phyloP scores from a whole-genome alignment of 2,888 invertebrate genomes.

The Heliconius aoede region DNA sequence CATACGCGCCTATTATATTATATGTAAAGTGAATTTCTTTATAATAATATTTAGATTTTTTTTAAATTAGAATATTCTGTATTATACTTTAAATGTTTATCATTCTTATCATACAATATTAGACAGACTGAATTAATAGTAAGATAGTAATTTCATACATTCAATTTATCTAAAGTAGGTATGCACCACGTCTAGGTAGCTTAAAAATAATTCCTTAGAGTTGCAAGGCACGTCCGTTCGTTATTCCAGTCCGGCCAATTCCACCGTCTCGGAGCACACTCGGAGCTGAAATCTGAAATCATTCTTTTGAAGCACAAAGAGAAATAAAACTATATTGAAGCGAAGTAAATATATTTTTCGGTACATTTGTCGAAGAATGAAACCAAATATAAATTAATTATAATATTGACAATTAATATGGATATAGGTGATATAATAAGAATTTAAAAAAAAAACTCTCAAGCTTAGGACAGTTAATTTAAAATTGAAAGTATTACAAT shows the following conservation, averaged over 20 bases:
- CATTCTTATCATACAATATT: neutral
- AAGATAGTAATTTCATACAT: neutral
- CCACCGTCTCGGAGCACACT: conserved; percentile 62
- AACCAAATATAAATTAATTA: neutral
- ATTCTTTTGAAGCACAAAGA: conserved; percentile 52
- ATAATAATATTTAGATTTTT: neutral
- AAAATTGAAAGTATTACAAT: too few species aligned
- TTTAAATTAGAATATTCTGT: neutral
- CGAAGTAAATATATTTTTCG: conserved; percentile 30
- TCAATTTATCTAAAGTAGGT: conserved; percentile 27
- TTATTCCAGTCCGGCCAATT: conserved; percentile 75
- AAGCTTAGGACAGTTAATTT: too few species aligned
- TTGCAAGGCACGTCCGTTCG: conserved; percentile 75
- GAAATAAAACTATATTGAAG: conserved; percentile 53
- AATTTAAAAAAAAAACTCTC: too few species aligned
- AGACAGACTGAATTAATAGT: neutral
- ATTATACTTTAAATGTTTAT: too few species aligned
- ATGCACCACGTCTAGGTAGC: conserved; percentile 49
- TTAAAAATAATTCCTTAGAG: conserved; percentile 72
- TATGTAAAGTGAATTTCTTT: neutral
- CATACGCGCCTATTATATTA: neutral
- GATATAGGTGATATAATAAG: too few species aligned
- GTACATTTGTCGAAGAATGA: neutral
- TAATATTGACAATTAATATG: neutral
- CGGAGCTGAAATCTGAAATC: conserved; percentile 65